Base-by-base conservation (phyloP, 2,888 invertebrate species). In the Eledona agricola region DNA sequence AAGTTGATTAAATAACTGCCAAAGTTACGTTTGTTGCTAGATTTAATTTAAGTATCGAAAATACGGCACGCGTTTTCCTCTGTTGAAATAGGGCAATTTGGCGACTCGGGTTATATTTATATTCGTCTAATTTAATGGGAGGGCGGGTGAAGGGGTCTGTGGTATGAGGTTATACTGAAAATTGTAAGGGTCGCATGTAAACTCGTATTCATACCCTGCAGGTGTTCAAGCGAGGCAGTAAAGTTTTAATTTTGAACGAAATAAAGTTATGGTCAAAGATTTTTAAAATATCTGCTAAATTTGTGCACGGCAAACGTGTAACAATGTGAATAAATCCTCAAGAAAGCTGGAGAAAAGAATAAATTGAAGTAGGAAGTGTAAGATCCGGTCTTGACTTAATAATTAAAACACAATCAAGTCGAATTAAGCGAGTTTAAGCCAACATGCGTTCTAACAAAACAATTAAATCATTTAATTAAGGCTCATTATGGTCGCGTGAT, bases 401-500 rank as follows among this genome's bases (percentile, higher is more conserved):
- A 63, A 62, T 65, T 65, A 65, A 65, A 65, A 65, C 37, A 63
- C 56, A 63, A 65, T 65, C 63, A 64, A 62, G 59, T 62, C 60
- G 59, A 58, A 62, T 62, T 63, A 49, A 52, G 31, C 54, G 25
- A 46, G 42, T 50, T 57, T 53, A 50, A 55, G 26, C 37, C 52
- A 55, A 58, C 60, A 62, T 55, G 59, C 60, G 56, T 38, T 57
- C 54, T 47, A 62, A 61, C 62, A 56, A 63, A 65, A 64, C 64
- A 64, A 65, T 64, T 59, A 64, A 57, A 54, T 57, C 59, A 64
- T 61, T 63, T 62, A 63, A 63, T 63, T 58, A 55, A 53, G 38
- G 57, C 56, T 57, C 55, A 59, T 64, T 60, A 63, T 37, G 37
- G 58, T 65, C 55, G 65, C 65, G 65, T 65, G 65, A 56, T 57